Evolutionary conservation across 2,888 invertebrate genomes (phyloP).

Genomic region (Leptinotarsa juncta): DNA sequence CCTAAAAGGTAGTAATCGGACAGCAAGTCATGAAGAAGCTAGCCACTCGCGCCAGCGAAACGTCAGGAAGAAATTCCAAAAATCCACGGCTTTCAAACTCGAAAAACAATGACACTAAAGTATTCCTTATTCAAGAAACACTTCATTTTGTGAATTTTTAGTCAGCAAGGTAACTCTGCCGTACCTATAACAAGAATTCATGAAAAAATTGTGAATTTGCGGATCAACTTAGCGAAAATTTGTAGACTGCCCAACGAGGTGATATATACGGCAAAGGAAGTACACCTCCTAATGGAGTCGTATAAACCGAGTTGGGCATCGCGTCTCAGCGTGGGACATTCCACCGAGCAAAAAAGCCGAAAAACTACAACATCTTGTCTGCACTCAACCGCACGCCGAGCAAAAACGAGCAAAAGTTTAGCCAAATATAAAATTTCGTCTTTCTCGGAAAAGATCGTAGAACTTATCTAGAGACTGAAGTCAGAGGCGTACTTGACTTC

Average conservation of each 20-base stretch:
- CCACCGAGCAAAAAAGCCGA: slow-evolving; percentile 7
- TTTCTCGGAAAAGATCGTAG: neutral
- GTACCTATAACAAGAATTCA: too few species aligned
- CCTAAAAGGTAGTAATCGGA: too few species aligned
- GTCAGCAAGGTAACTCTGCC: too few species aligned
- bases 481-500: neutral
- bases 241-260: neutral
- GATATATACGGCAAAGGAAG: neutral
- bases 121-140: too few species aligned
- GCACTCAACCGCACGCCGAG: slow-evolving; percentile 15
- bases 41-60: too few species aligned
- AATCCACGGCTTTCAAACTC: too few species aligned
- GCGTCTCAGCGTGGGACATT: slow-evolving; percentile 21
- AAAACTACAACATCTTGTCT: slow-evolving; percentile 17
- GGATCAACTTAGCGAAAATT: neutral
- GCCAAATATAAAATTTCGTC: slow-evolving; percentile 8
- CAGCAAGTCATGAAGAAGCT: too few species aligned
- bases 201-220: too few species aligned
- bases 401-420: slow-evolving; percentile 11
- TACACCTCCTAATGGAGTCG: slow-evolving; percentile 19
- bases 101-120: too few species aligned
- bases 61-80: too few species aligned
- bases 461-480: neutral
- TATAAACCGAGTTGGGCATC: slow-evolving; percentile 9
- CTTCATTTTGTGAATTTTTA: too few species aligned